Base-by-base conservation (phyloP, 2,888 invertebrate genomes). In the Hesperia comma region DNA sequence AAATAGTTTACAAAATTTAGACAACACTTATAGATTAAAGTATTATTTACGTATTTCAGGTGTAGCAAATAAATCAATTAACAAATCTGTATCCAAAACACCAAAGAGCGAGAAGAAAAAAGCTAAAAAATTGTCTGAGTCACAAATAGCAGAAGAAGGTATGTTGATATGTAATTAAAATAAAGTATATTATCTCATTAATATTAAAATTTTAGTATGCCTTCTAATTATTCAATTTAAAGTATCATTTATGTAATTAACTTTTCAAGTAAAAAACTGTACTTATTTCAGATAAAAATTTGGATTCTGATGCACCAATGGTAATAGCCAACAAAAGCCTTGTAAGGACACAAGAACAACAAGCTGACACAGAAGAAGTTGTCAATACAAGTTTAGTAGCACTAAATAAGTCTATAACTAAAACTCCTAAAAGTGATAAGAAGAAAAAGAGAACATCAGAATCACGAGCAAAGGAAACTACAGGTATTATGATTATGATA, bases 371-470 rank as follows among this genome's bases (percentile, higher is more conserved):
- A 37, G 3, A 5, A 33, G 40, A 51, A 21, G 8, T n/a, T 63
- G 55, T 17, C 12, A 55, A 54, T 43, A 41, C 15, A 15, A 46
- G 43, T 46, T 15, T 46, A 15, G 15, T 8, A 8, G 15, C 43
- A 17, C 15, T 51, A 33, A 63, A 63, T 49, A 37, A 49, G 21
- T 63, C 57, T 21, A 15, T 40, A 10, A 19, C 37, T 12, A 53
- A 51, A 62, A 71, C 71, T 37, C 70, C 74, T 21, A 61, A 37
- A 19, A 72, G 69, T 69, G 67, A 69, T 6, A 72, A 71, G 54
- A 70, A 72, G 21, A 70, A 68, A 43, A 68, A 70, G 32, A 67
- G 60, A 19, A 15, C 54, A 26, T 26, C 26, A n/a, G 60, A 66
- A 8, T 51, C 54, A 2, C 53, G 58, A 61, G 15, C 19, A 32